Base-by-base conservation (phyloP, 2,888 invertebrate species). In the Sympetrum striolatum region DNA sequence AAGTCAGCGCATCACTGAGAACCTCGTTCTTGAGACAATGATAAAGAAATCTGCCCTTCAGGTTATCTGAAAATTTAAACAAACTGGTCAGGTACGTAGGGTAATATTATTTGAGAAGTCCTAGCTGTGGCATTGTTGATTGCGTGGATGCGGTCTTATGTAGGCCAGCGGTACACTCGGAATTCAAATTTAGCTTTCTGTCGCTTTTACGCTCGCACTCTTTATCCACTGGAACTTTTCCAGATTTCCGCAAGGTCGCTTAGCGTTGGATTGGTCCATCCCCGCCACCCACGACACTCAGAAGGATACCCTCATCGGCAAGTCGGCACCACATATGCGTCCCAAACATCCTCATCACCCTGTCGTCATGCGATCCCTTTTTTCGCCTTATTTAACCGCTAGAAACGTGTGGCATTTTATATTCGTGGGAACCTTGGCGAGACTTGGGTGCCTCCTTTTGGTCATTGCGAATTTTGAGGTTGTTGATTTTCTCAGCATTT, bases 91-190 rank as follows among this genome's bases (percentile, higher is more conserved):
- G 31, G 73, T 73, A 14, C 73, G 31, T 31, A 15, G 73, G 73
- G 31, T 73, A 53, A 31, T 73, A 73, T 31, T 73, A 25, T 31
- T 73, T 73, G 73, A 2, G 31, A 73, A 31, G 73, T 31, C 73
- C 8, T 37, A n/a, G 37, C 80, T 14, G 18, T n/a, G 60, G 60
- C 73, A 86, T 86, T 86, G 86, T 64, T 64, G 86, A 86, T 86
- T 86, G 64, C 64, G 64, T 64, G 86, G 60, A 60, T 64, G 60
- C 39, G n/a, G 64, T 22, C 60, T 64, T 64, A 86, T 64, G 60
- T 86, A 60, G 86, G 86, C 86, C 86, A 86, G 60, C 60, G 86
- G 64, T 64, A 39, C 86, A 60, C 86, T 48, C 60, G 86, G 86
- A 86, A 86, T 86, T 86, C 86, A 86, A 86, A 60, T 86, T 86